Evolutionary conservation across 2,888 invertebrate genomes (phyloP).

Genomic region (Drosophila fulvimacula): DNA sequence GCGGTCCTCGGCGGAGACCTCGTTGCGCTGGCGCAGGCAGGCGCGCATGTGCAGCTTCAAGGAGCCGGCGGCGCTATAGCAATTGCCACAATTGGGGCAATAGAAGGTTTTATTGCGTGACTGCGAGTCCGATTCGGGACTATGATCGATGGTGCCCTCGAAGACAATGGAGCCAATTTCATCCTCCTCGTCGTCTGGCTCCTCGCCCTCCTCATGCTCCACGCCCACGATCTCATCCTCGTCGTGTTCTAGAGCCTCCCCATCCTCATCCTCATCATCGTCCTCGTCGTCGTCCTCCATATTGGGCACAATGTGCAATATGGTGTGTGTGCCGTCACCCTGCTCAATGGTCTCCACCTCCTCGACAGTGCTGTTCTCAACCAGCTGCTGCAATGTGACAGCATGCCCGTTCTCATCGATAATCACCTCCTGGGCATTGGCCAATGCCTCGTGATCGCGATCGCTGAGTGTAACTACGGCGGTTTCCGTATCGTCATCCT

Average conservation of each 20-base stretch:
- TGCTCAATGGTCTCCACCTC: constrained; percentile 79
- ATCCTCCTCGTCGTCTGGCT: constrained; percentile 62
- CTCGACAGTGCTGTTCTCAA: constrained; percentile 76
- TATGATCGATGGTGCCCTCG: constrained; percentile 63
- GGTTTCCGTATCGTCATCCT: constrained; percentile 79
- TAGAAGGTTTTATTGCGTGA: constrained; percentile 81
- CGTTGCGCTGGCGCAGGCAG: constrained; percentile 82
- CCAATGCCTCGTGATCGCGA: constrained; percentile 62
- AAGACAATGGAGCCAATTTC: constrained; percentile 60
- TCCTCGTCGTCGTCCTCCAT: constrained; percentile 21
- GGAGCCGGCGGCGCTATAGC: constrained; percentile 84
- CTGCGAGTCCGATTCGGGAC: constrained; percentile 57
- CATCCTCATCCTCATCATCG: constrained; percentile 23
- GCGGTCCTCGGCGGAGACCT: constrained; percentile 81
- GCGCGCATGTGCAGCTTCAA: constrained; percentile 84
- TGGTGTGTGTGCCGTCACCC: constrained; percentile 80
- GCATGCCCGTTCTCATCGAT: constrained; percentile 82
- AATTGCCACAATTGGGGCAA: constrained; percentile 84
- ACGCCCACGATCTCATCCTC: constrained; percentile 52
- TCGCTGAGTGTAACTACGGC: constrained; percentile 81
- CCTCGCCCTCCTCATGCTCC: constrained; percentile 57
- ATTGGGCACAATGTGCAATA: constrained; percentile 71
- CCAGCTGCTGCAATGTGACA: constrained; percentile 78
- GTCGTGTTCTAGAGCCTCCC: constrained; percentile 13
- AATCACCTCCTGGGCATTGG: constrained; percentile 79